Base-by-base conservation (phyloP, 2,797 vertebrate species). In the Enteromius afrohamiltoni region DNA sequence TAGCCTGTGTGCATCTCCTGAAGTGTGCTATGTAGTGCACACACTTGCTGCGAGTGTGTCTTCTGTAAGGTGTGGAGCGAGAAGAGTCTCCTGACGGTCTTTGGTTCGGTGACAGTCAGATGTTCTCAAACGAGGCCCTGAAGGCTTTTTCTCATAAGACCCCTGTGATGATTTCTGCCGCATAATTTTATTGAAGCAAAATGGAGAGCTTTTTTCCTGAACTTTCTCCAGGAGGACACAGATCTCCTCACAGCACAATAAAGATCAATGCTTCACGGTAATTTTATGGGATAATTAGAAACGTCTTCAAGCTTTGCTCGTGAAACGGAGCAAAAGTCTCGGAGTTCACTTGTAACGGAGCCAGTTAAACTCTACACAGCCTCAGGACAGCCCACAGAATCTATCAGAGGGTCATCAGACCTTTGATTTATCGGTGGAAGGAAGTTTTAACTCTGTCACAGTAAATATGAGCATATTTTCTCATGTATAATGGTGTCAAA, bases 221-320 rank as follows among this genome's bases (percentile, higher is more conserved):
- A 93, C 90, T 90, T 92, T 87, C 87, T 93, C 92, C 93, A 93
- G 88, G 90, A 92, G 93, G 91, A 92, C 92, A 93, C 93, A 90
- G 90, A 75, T 64, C 79, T 79, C 77, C 68, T 91, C 91, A 83
- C 91, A 91, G 90, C 85, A 88, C 89, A 91, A 92, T 92, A 89
- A 92, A 91, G 75, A 76, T 82, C 79, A 88, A 85, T 87, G 80
- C 79, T 88, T 87, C 76, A 84, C 82, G 73, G 77, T 85, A 85
- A 82, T 85, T 88, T 77, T 77, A 79, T 85, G 62, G 83, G 85
- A 88, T 89, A 82, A 89, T 89, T 88, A 78, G 45, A 88, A 86
- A 83, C 74, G 58, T 84, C 45, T 79, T 34, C 60, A n/a, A 79
- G 75, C 58, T 75, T 79, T 29, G 37, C 85, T 85, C 76, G 80